phyloP scores from a whole-genome alignment of 2,888 invertebrate genomes.

The Hirtodrosophila trivittata region DNA sequence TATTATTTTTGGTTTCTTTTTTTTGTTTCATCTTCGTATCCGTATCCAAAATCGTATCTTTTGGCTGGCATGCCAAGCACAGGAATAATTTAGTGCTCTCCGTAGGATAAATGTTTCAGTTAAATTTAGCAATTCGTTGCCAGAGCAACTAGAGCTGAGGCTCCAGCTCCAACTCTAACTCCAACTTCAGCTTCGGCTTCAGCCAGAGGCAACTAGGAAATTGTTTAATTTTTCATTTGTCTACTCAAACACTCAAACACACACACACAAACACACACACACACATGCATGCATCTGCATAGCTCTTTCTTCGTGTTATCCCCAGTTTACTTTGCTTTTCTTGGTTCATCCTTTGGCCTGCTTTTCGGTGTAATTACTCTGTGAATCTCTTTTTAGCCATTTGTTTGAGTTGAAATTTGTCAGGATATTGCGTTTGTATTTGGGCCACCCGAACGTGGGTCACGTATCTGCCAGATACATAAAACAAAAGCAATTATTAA shows the following conservation, averaged over 20 bases:
- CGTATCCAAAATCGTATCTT: slow-evolving; percentile 31
- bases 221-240: slow-evolving; percentile 79
- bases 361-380: slow-evolving; percentile 67
- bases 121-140: slow-evolving; percentile 76
- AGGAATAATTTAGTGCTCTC: slow-evolving; percentile 75
- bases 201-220: slow-evolving; percentile 54
- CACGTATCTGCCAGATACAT: slow-evolving; percentile 40
- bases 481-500: slow-evolving; percentile 61
- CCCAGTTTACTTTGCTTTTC: slow-evolving; percentile 13
- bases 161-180: slow-evolving; percentile 2
- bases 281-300: slow-evolving; percentile 21
- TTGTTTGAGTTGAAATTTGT: slow-evolving; percentile 74
- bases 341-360: slow-evolving; percentile 33
- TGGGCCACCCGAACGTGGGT: slow-evolving; percentile 23
- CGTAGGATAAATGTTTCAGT: slow-evolving; percentile 73
- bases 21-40: slow-evolving; percentile 7
- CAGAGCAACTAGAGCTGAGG: no score
- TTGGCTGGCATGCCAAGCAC: slow-evolving; percentile 32
- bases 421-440: slow-evolving; percentile 57
- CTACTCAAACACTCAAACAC: slow-evolving; percentile 21
- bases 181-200: neutral
- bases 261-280: slow-evolving; percentile 10
- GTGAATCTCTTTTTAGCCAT: slow-evolving; percentile 63
- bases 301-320: slow-evolving; percentile 14
- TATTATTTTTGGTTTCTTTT: slow-evolving; percentile 8